Base-by-base conservation (phyloP, 2,888 invertebrate species). In the Calameuta filiformis region DNA sequence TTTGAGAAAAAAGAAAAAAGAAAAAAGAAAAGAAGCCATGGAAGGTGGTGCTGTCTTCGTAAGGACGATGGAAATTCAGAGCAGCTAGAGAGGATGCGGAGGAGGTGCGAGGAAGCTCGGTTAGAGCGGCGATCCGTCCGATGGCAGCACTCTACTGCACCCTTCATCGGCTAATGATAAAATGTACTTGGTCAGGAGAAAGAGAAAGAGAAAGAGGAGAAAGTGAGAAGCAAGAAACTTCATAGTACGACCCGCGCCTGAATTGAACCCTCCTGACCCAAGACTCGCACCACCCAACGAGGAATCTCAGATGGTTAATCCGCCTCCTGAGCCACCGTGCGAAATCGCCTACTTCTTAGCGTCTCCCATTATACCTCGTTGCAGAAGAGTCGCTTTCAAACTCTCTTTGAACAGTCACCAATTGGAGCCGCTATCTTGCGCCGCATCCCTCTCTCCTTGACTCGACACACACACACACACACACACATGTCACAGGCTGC, bases 61-160 rank as follows among this genome's bases (percentile, higher is more conserved):
- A 37, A 37, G 37, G 12, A 37, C 12, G 37, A 37, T 37, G 37
- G 12, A 12, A 37, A 37, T 37, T 4, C 37, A 37, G 37, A 37
- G 37, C 4, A 37, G 37, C 37, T 37, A 37, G 12, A 40, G 37
- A 40, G 35, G 35, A 37, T 37, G 35, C 35, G 35, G 12, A 37
- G 37, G 37, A 37, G 40, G 15, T 23, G 15, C 73, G 34, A 31
- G 35, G 4, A 35, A 35, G n/a, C 35, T n/a, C 33, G 35, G 73
- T 73, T 34, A 33, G 73, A 35, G 23, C 11, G 73, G 11, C 73
- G 35, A 35, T 33, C 73, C 35, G 73, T 33, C 33, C n/a, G 35
- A 73, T 73, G 73, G 73, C 73, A 35, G 35, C 73, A 73, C 73
- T 73, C 33, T n/a, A 4, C 35, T 73, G 73, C n/a, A 15, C 15